Base-by-base conservation (phyloP, 2,888 invertebrate species). In the Bruchidius siliquastri region DNA sequence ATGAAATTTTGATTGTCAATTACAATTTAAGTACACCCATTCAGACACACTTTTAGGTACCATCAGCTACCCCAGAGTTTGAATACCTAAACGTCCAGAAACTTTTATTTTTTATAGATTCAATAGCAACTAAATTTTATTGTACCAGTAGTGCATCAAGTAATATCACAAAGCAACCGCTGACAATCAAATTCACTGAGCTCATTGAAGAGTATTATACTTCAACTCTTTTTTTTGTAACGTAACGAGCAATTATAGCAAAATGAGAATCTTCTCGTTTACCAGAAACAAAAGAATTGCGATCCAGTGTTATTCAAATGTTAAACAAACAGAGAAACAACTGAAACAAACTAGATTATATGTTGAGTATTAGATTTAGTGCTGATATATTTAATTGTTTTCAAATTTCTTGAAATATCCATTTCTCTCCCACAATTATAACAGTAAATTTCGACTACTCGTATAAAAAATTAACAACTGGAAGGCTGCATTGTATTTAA, bases 401-500 rank as follows among this genome's bases (percentile, higher is more conserved):
- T 49, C 49, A 49, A 13, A 49, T 49, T 49, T 49, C 49, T 49
- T 49, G 49, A 49, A 49, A 49, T 49, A 8, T 49, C 49, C 49
- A 49, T 49, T 18, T 49, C 18, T 13, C 13, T 49, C 49, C 49
- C 49, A 49, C 49, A 49, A 49, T 49, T 49, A 49, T 49, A 49
- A 49, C 49, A 49, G 49, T 49, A 49, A 49, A 49, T 49, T 49
- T 49, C 49, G 49, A 13, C 49, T 49, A 49, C 13, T 18, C 18
- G 49, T 8, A 49, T 49, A 49, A 49, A 49, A 49, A 13, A 49
- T 49, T 49, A 49, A 49, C 49, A 8, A 13, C 49, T 13, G 18
- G 13, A 3, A 49, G 13, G 49, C 49, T 49, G 18, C 49, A 49
- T 49, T 49, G 49, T 49, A 49, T 77, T 78, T 81, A 81, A 81